phyloP scores from a whole-genome alignment of 2,797 vertebrate genomes.

The Bradypus variegatus region DNA sequence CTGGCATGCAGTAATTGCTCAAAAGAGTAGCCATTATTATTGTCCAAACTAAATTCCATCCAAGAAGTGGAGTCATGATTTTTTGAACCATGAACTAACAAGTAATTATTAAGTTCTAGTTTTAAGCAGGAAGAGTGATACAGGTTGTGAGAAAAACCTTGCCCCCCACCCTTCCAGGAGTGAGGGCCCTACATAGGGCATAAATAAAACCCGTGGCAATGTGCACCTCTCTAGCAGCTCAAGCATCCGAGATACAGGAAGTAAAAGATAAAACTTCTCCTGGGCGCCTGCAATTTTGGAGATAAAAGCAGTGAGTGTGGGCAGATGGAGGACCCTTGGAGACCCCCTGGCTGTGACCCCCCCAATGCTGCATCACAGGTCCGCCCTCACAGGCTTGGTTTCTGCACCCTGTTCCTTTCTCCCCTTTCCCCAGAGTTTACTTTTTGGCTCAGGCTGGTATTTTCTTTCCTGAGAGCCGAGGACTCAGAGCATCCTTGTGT shows the following conservation, averaged over 20 bases:
- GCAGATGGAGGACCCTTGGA: not conserved
- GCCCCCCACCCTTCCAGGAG: not conserved
- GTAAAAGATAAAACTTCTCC: not conserved
- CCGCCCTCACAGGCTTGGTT: not conserved
- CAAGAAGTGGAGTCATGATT: not conserved
- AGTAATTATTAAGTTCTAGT: not conserved
- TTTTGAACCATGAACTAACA: not conserved
- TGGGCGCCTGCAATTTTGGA: not conserved
- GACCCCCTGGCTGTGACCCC: not conserved
- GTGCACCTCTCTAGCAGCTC: not conserved
- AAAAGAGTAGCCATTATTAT: not conserved
- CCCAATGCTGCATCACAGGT: not conserved
- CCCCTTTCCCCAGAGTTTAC: not conserved
- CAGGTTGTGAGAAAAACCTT: not conserved
- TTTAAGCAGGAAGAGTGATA: conserved; percentile 2
- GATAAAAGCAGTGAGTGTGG: conserved; percentile 7
- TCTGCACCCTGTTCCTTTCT: not conserved
- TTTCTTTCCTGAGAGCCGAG: not conserved
- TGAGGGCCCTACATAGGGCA: not conserved
- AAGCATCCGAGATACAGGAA: not conserved
- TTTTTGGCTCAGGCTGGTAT: not conserved
- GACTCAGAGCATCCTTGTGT: not conserved
- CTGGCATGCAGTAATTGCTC: not conserved
- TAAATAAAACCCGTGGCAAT: not conserved
- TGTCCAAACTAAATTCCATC: not conserved